Base-by-base conservation (phyloP, 2,888 invertebrate genomes). In the Tetragonisca angustula region DNA sequence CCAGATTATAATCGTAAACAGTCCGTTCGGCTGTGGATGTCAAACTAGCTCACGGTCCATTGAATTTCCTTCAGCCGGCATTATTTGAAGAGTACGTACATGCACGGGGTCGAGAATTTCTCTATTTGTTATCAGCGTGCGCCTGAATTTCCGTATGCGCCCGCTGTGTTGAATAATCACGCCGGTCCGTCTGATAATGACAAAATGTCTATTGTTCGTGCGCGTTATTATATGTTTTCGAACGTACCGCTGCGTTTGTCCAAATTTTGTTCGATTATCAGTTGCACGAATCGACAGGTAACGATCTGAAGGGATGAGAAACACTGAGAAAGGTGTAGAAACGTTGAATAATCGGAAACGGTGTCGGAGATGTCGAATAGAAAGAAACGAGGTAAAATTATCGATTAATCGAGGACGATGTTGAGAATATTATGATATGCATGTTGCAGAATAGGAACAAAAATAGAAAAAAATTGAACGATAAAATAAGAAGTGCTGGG, bases 1-100 rank as follows among this genome's bases (percentile, higher is more conserved):
- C 61, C 76, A 50, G 80, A 87, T 86, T 89, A 88, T 90, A 89
- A 89, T 87, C 88, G 91, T 88, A 90, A 91, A 91, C 87, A 89
- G 80, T 86, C 76, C 64, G 78, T 75, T 43, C 52, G 65, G 24
- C 56, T 36, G 68, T 64, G 77, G 72, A 72, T 64, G 69, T 64
- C 76, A 62, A 78, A 68, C 71, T 59, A 64, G 73, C 56, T 70
- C 72, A 69, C 82, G 77, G 71, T 71, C 64, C 67, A 49, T 32
- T 67, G 85, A 81, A 79, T 81, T 76, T 88, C 84, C 88, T 88
- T 79, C 71, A 52, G 61, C 56, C 43, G 52, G 59, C 24, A 59
- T 76, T 76, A 70, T 70, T 68, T 73, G 69, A 43, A 17, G 43
- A 9, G 27, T n/a, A 13, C 21, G 62, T 62, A 54, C 17, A 36